Conservation (phyloP, 2,888 invertebrate species). For the Perizoma flavofasciatum region DNA sequence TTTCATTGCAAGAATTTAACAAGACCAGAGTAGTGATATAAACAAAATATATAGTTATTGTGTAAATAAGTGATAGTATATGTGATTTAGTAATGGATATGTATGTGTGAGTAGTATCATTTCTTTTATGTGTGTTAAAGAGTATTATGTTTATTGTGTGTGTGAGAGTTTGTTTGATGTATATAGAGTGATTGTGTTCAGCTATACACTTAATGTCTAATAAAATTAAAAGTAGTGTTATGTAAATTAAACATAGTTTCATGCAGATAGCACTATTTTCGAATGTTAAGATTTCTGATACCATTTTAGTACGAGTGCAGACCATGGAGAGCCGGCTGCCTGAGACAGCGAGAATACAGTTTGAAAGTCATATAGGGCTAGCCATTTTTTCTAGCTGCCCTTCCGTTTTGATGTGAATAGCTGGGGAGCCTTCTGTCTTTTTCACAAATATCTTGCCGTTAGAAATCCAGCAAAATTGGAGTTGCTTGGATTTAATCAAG, state of each 20-base stretch:
- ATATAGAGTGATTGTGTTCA: too few species aligned
- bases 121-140: too few species aligned
- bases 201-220: neutral
- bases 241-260: neutral
- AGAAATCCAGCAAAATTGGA: conserved; percentile 1
- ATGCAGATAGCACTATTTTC: neutral
- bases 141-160: too few species aligned
- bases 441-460: conserved; percentile 2
- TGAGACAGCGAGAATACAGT: too few species aligned
- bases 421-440: conserved; percentile 2
- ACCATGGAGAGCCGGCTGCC: too few species aligned
- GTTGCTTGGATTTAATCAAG: neutral
- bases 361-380: neutral
- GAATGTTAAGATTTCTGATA: neutral
- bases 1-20: too few species aligned
- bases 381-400: conserved; percentile 1
- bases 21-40: too few species aligned
- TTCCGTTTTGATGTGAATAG: conserved; percentile 1
- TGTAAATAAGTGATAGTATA: too few species aligned
- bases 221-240: neutral
- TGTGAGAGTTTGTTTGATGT: too few species aligned
- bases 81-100: too few species aligned
- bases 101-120: too few species aligned
- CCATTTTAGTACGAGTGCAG: neutral
- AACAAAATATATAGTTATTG: too few species aligned